Base-by-base conservation (phyloP, 2,113 vertebrate species). In the Corvus hawaiiensis region DNA sequence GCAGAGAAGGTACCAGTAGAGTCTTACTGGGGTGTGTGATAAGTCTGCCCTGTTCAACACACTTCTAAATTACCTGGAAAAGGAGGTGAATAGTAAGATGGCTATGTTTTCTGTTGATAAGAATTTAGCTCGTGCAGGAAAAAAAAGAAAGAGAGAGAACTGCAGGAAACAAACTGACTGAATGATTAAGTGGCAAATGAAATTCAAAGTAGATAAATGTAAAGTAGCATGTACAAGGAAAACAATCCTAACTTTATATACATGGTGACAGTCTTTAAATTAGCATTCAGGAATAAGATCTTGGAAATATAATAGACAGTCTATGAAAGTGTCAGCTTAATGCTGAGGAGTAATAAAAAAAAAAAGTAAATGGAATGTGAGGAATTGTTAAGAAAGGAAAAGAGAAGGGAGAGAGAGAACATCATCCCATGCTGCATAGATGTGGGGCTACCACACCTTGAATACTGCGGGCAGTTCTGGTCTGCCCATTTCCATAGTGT, bases 101-200 rank as follows among this genome's bases (percentile, higher is more conserved):
- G 20, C 32, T 81, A 48, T 72, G 81, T 94, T 91, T 95, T 74
- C 61, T 61, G 77, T 68, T 83, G 90, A 91, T 91, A 94, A 93
- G 79, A 86, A 78, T 59, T 78, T 69, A 52, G 46, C 67, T 72
- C 1, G 0, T 37, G 41, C 30, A 68, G 13, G 10, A 48, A 21
- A 67, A 62, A 55, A 18, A 30, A 39, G 7, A 22, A 22, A 23
- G 9, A 32, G 14, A 39, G 3, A 33, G 12, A 41, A 10, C 63
- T 55, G 23, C 9, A 55, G n/a, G 43, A 82, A 93, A 59, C 33
- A 68, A 91, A 68, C 44, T 63, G 77, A 89, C 87, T 89, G 48
- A 44, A 77, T 91, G 56, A 91, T 93, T 94, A 95, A 93, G 78
- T 78, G 54, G 54, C 78, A 91, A 62, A 84, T 90, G 78, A 93